Percentiles rank a stretch among this genome's conserved stretches.
Conservation (phyloP, 2,113 vertebrate genomes). For the Erythrolamprus reginae region DNA sequence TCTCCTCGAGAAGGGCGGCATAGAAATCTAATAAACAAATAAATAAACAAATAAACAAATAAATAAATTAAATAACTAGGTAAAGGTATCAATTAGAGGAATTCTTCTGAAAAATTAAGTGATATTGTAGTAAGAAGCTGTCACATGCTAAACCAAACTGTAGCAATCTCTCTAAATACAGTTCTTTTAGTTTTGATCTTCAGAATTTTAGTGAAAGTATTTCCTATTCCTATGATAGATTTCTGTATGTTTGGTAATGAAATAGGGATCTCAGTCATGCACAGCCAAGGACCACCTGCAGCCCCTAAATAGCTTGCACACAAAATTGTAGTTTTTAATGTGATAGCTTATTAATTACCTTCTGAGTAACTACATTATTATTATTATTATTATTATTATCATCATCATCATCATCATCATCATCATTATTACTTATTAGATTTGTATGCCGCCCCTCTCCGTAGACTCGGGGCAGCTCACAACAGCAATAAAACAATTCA, state of each 20-base stretch:
- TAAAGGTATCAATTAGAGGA: fast-evolving
- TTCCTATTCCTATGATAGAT: neutral
- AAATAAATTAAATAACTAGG: neutral
- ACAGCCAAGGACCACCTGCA: neutral
- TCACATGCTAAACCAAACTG: neutral
- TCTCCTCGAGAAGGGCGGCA: too few species aligned
- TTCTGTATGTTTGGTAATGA: neutral
- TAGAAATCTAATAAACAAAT: too few species aligned
- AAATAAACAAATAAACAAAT: too few species aligned
- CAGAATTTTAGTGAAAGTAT: neutral
- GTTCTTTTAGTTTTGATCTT: neutral
- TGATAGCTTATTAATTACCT: neutral
- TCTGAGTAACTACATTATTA: neutral
- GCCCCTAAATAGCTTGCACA: neutral
- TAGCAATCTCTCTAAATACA: neutral
- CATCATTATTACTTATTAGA: too few species aligned
- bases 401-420: too few species aligned
- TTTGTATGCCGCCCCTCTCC: too few species aligned
- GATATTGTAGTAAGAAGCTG: neutral
- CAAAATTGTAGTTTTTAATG: neutral
- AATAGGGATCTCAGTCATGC: neutral
- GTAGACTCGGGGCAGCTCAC: too few species aligned
- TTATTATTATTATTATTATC: too few species aligned
- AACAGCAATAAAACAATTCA: too few species aligned
- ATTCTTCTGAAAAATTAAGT: fast-evolving